A percentile compares a stretch with the other conserved stretches of the same genome.
These are phyloP conservation scores for Patagioenas fasciata DNA, from an alignment of 2,113 vertebrate genomes.

Conservation along the genomic window DNA sequence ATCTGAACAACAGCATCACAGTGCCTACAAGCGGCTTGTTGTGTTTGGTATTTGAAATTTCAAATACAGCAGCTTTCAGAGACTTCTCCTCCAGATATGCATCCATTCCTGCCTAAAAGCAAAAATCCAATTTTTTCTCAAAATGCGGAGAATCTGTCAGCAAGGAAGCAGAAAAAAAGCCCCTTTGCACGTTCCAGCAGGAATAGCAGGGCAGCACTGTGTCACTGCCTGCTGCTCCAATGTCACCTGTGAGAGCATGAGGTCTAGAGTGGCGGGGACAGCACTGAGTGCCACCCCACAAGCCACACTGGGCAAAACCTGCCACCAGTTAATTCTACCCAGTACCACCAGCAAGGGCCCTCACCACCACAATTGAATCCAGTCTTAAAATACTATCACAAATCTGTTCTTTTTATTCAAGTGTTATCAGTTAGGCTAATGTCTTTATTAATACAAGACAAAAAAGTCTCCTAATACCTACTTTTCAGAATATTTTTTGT, in stretches of 20 bases:
- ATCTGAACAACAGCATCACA: accelerated
- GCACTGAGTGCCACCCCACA: too few relatives aligned
- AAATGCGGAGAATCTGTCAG: neutral
- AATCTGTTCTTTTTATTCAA: neutral
- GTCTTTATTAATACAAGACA: neutral
- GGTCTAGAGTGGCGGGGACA: neutral
- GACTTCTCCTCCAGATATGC: neutral
- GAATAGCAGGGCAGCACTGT: too few relatives aligned
- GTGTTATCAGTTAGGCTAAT: neutral
- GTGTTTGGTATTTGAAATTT: neutral
- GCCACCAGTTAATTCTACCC: neutral
- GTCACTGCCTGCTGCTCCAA: neutral
- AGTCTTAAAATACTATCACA: neutral
- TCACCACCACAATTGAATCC: accelerated
- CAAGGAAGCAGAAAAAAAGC: neutral
- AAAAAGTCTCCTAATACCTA: neutral
- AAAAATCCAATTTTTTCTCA: neutral
- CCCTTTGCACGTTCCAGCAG: too few relatives aligned
- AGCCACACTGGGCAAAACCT: neutral
- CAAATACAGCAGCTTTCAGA: neutral
- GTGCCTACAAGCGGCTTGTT: neutral
- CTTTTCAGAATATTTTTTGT: neutral
- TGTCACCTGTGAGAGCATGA: too few relatives aligned
- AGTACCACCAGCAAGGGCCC: accelerated
- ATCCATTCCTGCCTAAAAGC: neutral